phyloP scores from a whole-genome alignment of 2,888 invertebrate species.

The Parelbella ahira region DNA sequence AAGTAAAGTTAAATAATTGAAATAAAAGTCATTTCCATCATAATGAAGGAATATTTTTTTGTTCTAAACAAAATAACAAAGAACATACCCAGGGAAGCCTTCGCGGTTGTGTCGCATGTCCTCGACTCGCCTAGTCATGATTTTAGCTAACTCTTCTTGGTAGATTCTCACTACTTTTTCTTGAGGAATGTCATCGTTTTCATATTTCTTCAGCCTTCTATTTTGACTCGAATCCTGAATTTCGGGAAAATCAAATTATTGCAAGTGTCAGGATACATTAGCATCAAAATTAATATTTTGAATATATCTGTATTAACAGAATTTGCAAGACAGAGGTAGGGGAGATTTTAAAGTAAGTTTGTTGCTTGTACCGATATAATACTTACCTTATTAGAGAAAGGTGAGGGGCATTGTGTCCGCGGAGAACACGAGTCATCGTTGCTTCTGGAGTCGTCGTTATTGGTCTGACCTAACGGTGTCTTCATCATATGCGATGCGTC shows the following conservation, averaged over 20 bases:
- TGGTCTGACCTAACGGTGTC: conserved; percentile 71
- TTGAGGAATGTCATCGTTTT: conserved; percentile 96
- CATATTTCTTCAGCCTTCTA: conserved; percentile 90
- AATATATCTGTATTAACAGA: no score
- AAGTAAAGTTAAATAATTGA: no score
- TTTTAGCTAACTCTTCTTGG: conserved; percentile 95
- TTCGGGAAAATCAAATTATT: no score
- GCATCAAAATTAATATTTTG: not conserved
- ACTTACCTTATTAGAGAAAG: conserved; percentile 86
- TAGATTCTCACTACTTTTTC: conserved; percentile 97
- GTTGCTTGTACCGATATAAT: no score
- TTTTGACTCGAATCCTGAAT: conserved; percentile 84
- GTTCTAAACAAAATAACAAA: no score
- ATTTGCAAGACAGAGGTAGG: no score
- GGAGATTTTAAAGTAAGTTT: no score
- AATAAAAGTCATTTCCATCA: no score
- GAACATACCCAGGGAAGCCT: conserved; percentile 87
- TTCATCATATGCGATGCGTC: conserved; percentile 96
- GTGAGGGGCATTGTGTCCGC: conserved; percentile 89
- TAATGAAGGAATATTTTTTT: no score
- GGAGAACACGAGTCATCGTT: conserved; percentile 91
- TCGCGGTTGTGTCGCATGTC: conserved; percentile 88
- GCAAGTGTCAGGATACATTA: no score
- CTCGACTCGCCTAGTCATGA: conserved; percentile 90
- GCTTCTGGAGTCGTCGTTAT: conserved; percentile 83